Conservation (phyloP, 2,113 vertebrate species). For the Bothrops jararaca region DNA sequence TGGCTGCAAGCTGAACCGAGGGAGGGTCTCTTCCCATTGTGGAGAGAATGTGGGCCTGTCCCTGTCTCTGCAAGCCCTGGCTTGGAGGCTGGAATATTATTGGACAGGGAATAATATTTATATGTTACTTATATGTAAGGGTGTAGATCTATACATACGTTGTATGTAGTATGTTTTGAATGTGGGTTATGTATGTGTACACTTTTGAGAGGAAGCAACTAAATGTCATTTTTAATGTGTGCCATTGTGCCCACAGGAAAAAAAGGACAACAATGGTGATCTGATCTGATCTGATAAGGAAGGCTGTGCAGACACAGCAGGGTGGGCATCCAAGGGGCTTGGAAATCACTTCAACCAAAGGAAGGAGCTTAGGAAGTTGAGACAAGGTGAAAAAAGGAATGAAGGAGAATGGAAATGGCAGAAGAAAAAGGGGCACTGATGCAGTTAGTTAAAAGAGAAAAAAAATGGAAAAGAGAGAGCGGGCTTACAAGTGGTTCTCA, state of each 20-base stretch:
- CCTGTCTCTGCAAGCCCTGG: background rate
- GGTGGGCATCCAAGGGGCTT: fast-evolving
- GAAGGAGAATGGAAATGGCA: background rate
- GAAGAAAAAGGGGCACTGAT: background rate
- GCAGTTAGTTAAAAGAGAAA: background rate
- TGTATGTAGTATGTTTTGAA: too few species aligned
- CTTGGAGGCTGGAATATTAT: background rate
- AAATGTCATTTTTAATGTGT: too few species aligned
- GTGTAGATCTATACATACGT: too few species aligned
- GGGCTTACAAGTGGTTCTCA: background rate
- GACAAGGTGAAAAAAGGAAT: background rate
- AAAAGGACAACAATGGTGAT: too few species aligned
- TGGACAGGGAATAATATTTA: too few species aligned
- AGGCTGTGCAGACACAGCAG: background rate
- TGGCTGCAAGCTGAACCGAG: background rate
- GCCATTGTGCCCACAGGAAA: too few species aligned
- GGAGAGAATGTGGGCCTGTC: background rate
- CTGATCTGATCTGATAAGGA: background rate
- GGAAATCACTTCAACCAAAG: background rate
- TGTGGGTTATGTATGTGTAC: too few species aligned
- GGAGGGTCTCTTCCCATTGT: background rate
- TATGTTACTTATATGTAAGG: too few species aligned
- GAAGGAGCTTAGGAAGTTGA: background rate
- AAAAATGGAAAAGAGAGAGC: background rate
- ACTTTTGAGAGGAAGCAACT: too few species aligned